Evolutionary conservation across 2,113 vertebrate genomes (phyloP), one percentile per base, ranked within the genome.

Genomic region (Daubentonia madagascariensis): DNA sequence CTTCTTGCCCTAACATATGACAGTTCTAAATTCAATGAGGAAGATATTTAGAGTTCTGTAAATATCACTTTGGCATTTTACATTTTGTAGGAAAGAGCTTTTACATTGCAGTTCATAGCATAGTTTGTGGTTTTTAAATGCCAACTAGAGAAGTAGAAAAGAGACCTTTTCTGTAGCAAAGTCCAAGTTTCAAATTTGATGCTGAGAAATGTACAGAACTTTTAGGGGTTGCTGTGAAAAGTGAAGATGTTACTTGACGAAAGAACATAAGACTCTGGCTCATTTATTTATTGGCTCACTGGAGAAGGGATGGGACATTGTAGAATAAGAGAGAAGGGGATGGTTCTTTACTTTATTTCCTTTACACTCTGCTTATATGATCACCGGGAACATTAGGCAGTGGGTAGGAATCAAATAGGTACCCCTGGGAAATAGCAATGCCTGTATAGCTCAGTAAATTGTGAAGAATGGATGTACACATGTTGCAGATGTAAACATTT

Each of bases 11-110:
- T 97, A 86, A 85, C 43, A 85, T 87, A 79, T 43, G 80, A 80
- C 76, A 78, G 85, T 67, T 95, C 96, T 88, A 96, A 97, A 95
- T 97, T 97, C 91, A 94, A 94, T 78, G 95, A 95, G 35, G 78
- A 96, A 90, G 95, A 97, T 94, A 96, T 97, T 97, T 96, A 91
- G 70, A 89, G 84, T 95, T 98, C 94, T 95, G 88, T 92, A 98
- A 97, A 97, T 94, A 96, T 96, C 87, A 97, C 95, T 94, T 97
- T 96, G 98, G 96, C 94, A 96, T 98, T 98, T 97, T 97, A 95
- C 65, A 95, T 97, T 97, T 96, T 97, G 85, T 81, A 90, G 80
- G 84, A 88, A 94, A 96, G 89, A 90, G 63, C 52, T 95, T 98
- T 96, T 96, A 96, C 79, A 73, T 83, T 96, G 76, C 73, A 70